Base-by-base conservation (phyloP, 2,888 invertebrate genomes). In the Trichogramma evanescens region DNA sequence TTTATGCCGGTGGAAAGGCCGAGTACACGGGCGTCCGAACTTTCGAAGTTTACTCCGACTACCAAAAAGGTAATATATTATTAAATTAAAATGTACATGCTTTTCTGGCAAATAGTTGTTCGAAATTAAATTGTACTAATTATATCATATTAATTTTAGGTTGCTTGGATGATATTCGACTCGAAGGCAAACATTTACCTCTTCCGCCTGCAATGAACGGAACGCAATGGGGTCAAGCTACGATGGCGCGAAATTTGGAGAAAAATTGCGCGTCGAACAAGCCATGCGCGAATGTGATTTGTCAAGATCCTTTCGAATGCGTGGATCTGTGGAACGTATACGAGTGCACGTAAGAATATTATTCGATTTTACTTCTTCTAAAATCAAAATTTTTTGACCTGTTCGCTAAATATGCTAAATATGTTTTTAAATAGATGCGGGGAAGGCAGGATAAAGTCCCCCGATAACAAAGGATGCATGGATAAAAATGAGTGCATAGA, bases 271-370 rank as follows among this genome's bases (percentile, higher is more conserved):
- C 92, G 9, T 95, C 95, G 4, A 93, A 95, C 72, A 93, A 95
- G 74, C 95, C 95, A 2, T 97, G 96, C 75, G 91, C 91, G 68
- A 93, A 93, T 77, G 93, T 95, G 46, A 92, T 93, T 72, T 97
- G 96, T 75, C 90, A 91, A 0, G 91, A 91, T 73, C 94, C 93
- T 8, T 94, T 95, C 78, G 93, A 93, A 73, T 97, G 95, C 80
- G 91, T 93, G 66, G 96, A 95, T 80, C 86, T 97, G 9, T 98
- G 98, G 97, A 97, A 97, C 79, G 92, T 93, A 80, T 94, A 95
- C 74, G 95, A 96, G 78, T 98, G 98, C 93, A 94, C 95, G 93
- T 98, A 81, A 89, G 93, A 89, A 76, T 56, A 5, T 10, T 43
- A 10, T 13, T 51, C 44, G 13, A 53, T 44, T 39, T 52, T 42